These are phyloP conservation scores for Myotis daubentonii DNA, from an alignment of 2,797 vertebrate species.

Conservation along the genomic window DNA sequence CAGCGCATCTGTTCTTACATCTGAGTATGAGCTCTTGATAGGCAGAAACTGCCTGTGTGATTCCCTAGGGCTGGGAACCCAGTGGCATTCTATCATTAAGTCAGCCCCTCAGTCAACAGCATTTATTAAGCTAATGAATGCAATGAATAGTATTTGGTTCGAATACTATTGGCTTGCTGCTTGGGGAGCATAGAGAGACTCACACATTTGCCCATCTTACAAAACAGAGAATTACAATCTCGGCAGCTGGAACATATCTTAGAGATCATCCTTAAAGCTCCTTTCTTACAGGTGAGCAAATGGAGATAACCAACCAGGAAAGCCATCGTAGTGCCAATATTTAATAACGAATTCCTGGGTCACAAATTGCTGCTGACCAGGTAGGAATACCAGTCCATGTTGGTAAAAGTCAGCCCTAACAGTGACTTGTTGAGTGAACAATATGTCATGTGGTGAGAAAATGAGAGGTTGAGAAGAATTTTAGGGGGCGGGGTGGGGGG, in stretches of 20 bases:
- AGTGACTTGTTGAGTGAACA: neutral
- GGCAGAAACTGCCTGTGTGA: neutral
- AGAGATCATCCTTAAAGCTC: slow-evolving; percentile 2
- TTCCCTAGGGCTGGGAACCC: slow-evolving; percentile 24
- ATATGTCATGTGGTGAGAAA: neutral
- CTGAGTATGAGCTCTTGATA: slow-evolving; percentile 9
- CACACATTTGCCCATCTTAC: neutral
- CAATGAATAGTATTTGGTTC: slow-evolving; percentile 54
- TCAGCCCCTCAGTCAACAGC: slow-evolving; percentile 33
- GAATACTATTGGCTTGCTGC: neutral
- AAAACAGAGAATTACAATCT: neutral
- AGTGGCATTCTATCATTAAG: slow-evolving; percentile 47
- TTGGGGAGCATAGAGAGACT: neutral
- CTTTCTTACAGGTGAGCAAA: neutral
- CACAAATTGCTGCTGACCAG: neutral
- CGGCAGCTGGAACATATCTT: neutral
- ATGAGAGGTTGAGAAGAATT: neutral
- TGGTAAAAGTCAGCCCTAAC: neutral
- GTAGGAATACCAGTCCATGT: neutral
- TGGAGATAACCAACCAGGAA: neutral
- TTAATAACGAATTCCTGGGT: neutral
- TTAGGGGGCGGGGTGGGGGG: neutral
- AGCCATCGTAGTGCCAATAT: neutral
- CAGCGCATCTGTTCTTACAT: slow-evolving; percentile 17
- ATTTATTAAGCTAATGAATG: slow-evolving; percentile 60